These are phyloP conservation scores for Strix aluco DNA, from an alignment of 2,113 vertebrate species.

Conservation along the genomic window DNA sequence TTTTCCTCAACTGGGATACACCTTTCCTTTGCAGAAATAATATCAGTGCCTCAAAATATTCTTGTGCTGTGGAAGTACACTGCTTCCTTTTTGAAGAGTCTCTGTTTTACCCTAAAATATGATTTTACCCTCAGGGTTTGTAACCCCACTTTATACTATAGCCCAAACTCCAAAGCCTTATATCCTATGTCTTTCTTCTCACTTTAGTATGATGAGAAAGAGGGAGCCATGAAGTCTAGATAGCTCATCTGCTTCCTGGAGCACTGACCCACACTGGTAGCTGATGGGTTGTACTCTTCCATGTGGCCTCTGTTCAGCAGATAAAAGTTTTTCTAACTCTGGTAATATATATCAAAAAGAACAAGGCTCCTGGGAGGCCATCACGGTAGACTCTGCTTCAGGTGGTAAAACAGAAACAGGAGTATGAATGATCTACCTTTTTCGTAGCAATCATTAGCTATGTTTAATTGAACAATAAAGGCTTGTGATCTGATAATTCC, in stretches of 20 bases:
- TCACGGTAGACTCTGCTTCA: background rate
- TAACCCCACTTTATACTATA: background rate
- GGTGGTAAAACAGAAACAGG: background rate
- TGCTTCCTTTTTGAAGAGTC: background rate
- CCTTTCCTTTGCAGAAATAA: background rate
- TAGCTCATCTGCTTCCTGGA: background rate
- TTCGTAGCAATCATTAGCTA: background rate
- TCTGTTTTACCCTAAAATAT: background rate
- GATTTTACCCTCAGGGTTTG: background rate
- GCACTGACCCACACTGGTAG: background rate
- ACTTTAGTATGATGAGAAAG: background rate
- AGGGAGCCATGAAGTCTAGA: background rate
- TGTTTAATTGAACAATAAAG: background rate
- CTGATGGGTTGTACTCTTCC: background rate
- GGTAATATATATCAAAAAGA: background rate
- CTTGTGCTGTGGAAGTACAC: background rate
- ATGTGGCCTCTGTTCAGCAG: background rate
- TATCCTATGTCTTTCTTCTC: background rate
- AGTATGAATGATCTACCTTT: background rate
- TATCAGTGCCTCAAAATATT: background rate
- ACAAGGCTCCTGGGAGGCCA: background rate
- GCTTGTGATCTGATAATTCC: background rate
- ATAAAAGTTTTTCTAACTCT: background rate
- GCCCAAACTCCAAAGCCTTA: background rate
- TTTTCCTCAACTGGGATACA: fast-evolving